These are phyloP conservation scores for Sebastes variabilis DNA, from an alignment of 2,797 vertebrate genomes.

Conservation along the genomic window DNA sequence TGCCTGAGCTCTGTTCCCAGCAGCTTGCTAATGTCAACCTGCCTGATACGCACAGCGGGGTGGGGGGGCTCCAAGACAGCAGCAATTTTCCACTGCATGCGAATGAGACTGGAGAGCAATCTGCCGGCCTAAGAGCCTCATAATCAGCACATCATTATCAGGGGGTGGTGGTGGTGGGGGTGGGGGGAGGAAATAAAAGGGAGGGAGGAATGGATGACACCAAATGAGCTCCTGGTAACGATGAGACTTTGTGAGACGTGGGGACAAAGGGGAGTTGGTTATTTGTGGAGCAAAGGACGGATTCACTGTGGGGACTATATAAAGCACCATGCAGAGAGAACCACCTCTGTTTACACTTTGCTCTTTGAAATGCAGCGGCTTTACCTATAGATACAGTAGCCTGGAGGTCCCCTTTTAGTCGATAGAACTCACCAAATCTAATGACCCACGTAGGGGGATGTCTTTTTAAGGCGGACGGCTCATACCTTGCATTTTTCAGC, in stretches of 20 bases:
- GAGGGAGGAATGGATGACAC: slow-evolving; percentile 51
- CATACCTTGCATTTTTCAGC: slow-evolving; percentile 62
- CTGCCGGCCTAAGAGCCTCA: slow-evolving; percentile 80
- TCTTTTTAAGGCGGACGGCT: slow-evolving; percentile 34
- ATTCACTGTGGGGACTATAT: slow-evolving; percentile 31
- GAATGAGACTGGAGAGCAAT: slow-evolving; percentile 81
- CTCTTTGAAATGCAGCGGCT: slow-evolving; percentile 42
- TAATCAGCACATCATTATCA: slow-evolving; percentile 84
- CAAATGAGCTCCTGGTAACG: slow-evolving; percentile 57
- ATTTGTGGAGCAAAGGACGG: slow-evolving; percentile 33
- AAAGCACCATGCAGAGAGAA: slow-evolving; percentile 25
- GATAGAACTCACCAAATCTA: slow-evolving; percentile 46
- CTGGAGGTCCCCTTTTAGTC: slow-evolving; percentile 43
- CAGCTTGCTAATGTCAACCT: slow-evolving; percentile 84
- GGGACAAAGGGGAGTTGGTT: slow-evolving; percentile 7
- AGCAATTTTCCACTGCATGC: slow-evolving; percentile 81
- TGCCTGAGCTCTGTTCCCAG: slow-evolving; percentile 69
- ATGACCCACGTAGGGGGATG: slow-evolving; percentile 23
- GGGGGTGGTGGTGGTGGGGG: slow-evolving; percentile 54
- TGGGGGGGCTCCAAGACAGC: slow-evolving; percentile 71
- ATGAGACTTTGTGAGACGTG: slow-evolving; percentile 38
- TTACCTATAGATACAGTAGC: slow-evolving; percentile 12
- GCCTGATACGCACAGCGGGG: slow-evolving; percentile 72
- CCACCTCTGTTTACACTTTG: slow-evolving; percentile 44
- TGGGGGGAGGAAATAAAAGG: slow-evolving; percentile 49